Evolutionary conservation across 1,140 invertebrate species (phyloP), one percentile per base, ranked within the genome.

Genomic region (Procambarus clarkii): DNA sequence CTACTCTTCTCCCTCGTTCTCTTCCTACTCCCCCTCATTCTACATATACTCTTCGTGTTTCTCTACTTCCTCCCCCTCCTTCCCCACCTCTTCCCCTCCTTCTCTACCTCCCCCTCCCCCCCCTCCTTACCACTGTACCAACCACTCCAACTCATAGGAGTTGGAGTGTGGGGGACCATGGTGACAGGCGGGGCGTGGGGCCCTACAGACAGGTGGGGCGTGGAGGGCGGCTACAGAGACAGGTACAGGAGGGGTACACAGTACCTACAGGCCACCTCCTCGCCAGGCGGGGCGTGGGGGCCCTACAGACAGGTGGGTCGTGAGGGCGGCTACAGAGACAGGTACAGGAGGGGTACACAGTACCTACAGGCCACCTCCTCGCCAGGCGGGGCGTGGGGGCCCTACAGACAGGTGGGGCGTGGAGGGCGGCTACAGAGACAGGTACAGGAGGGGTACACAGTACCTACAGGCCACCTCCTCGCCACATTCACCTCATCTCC

Each of bases 51-150:
- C 69, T 24, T 71, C 69, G 18, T 71, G 18, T 24, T 71, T 24
- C 69, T 71, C 69, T 24, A 21, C 69, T 24, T 71, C 69, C 69
- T 71, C 69, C 69, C 24, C 69, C 69, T 71, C 69, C 69, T 71
- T 69, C 64, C 4, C 11, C 46, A 48, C 78, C 78, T 79, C 21
- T 79, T 4, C 46, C 21, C 81, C n/a, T n/a, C n/a, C n/a, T n/a
- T n/a, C n/a, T n/a, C n/a, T n/a, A n/a, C n/a, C n/a, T n/a, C n/a
- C n/a, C 54, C 46, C 44, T 82, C 80, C 77, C 34, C 18, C 44
- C 13, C 44, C 77, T 45, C 44, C 77, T 18, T 44, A 9, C 24
- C 18, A 13, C 24, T 44, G 9, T 13, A 69, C 64, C 64, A 13
- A 11, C 64, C n/a, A 11, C 11, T 69, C n/a, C 64, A 13, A 11